phyloP scores from a whole-genome alignment of 2,888 invertebrate genomes.

The Drosophila helvetica region DNA sequence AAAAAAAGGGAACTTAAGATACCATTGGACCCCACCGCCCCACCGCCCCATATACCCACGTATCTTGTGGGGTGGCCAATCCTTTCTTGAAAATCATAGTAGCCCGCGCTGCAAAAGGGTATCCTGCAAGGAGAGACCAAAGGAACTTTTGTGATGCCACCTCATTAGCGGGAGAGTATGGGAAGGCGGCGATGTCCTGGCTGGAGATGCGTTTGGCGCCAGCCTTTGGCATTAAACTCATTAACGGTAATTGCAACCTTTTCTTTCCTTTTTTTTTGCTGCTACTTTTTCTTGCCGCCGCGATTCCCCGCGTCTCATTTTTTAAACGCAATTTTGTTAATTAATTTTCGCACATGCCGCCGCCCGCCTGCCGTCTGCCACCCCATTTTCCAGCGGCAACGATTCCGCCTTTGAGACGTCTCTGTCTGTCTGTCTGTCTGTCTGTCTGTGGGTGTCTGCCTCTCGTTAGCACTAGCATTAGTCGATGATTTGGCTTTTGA shows the following conservation, averaged over 20 bases:
- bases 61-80: neutral
- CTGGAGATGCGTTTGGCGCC: conserved; percentile 56
- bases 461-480: conserved; percentile 60
- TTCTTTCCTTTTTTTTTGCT: conserved; percentile 40
- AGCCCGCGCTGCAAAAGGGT: neutral
- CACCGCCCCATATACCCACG: neutral
- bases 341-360: conserved; percentile 73
- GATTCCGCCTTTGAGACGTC: conserved; percentile 14
- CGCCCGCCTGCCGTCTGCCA: conserved; percentile 1
- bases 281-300: conserved; percentile 1
- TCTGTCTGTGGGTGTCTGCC: neutral
- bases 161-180: conserved; percentile 57
- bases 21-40: neutral
- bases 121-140: conserved; percentile 1
- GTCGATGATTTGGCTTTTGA: conserved; percentile 55
- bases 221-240: conserved; percentile 79
- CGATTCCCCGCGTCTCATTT: conserved; percentile 21
- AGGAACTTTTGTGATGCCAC: conserved; percentile 45
- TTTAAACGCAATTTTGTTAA: conserved; percentile 73
- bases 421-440: too few relatives aligned
- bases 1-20: conserved; percentile 9
- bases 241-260: conserved; percentile 81
- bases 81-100: neutral
- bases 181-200: neutral
- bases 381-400: neutral